Conservation (phyloP, 2,797 vertebrate genomes). For the Sebastes hubbsi region DNA sequence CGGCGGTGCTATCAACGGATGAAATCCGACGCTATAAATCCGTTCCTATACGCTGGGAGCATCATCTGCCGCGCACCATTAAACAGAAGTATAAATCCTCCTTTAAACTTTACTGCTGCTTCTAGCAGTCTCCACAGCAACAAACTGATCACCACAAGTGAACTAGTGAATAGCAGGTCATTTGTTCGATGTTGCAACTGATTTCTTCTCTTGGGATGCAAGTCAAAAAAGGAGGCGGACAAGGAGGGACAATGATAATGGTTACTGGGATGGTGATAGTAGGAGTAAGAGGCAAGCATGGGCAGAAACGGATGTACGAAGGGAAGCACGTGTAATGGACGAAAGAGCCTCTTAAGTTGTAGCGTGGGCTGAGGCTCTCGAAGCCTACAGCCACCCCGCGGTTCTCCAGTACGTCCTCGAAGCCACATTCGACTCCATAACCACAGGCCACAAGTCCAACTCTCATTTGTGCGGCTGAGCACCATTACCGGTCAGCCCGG, state of each 20-base stretch:
- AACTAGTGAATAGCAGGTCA: background rate
- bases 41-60: background rate
- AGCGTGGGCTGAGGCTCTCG: conserved; percentile 10
- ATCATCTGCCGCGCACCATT: background rate
- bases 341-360: conserved; percentile 22
- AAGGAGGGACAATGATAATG: background rate
- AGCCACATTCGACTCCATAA: conserved; percentile 20
- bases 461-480: conserved; percentile 29
- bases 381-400: conserved; percentile 7
- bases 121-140: background rate
- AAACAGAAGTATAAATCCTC: conserved; percentile 18
- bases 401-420: conserved; percentile 20
- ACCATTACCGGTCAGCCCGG: background rate
- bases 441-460: conserved; percentile 22
- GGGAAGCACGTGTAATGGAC: conserved; percentile 4
- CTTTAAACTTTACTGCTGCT: conserved; percentile 7
- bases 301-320: background rate
- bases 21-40: conserved; percentile 15
- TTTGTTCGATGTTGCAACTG: background rate
- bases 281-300: background rate
- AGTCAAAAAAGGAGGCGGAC: background rate
- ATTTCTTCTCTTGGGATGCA: background rate
- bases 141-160: background rate
- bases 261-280: background rate
- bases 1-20: background rate